Evolutionary conservation across 2,113 vertebrate species (phyloP), one percentile per base, ranked within the genome.

Genomic region (Lucifuga dentata): DNA sequence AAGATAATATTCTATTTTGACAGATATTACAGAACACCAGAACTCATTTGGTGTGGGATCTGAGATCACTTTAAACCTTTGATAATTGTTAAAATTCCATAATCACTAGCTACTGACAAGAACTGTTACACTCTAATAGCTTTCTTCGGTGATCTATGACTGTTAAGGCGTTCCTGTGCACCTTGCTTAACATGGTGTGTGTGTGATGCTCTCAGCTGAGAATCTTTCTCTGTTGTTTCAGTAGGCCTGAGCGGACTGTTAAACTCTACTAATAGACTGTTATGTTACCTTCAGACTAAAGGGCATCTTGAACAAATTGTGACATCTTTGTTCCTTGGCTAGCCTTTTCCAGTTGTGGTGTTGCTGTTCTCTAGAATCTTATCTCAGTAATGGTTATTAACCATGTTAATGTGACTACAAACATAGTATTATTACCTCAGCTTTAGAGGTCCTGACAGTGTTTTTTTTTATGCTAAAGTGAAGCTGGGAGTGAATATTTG

Each of bases 211-310:
- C 60, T 72, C 79, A 23, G 81, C 66, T n/a, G n/a, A n/a, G n/a
- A n/a, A 52, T 64, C 45, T 68, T 49, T 20, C 49, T 59, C 21
- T 73, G 13, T 50, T 59, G 35, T 70, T 78, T 78, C 43, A 73
- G 52, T 81, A 68, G 78, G 81, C 74, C 78, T 85, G 55, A 74
- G 68, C 74, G 79, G 86, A 91, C 88, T 90, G 89, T 91, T 92
- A 88, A 81, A 70, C 66, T 75, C 74, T 67, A 73, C 67, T 69
- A 57, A 67, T 68, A 89, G 91, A 93, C 91, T 92, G 91, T 92
- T 93, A 89, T 46, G 32, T 80, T 65, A 70, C 50, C 76, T 67
- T 62, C 33, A 46, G 57, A 55, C 19, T 55, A 3, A 76, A 80
- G 40, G 46, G 64, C 44, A 70, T 69, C 32, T 45, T 52, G 40